Percentiles rank a stretch among this genome's conserved stretches.
Conservation (phyloP, 2,797 vertebrate genomes). For the Centroberyx gerrardi region DNA sequence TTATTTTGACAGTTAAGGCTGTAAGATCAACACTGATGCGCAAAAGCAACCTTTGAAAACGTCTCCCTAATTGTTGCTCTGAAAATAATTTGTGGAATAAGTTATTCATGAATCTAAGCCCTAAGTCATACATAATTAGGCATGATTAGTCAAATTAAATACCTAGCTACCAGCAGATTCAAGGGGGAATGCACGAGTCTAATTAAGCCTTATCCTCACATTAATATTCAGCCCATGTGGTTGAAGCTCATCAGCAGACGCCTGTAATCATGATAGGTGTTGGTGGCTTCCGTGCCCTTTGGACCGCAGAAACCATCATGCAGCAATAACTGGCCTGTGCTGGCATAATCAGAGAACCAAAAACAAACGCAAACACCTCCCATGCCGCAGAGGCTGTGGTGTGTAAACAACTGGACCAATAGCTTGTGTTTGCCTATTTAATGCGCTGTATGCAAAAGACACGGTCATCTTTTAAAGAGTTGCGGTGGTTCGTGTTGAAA, state of each 20-base stretch:
- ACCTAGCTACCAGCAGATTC: constrained; percentile 58
- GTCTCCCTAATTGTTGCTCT: constrained; percentile 43
- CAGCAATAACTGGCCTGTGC: background rate
- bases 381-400: background rate
- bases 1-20: constrained; percentile 18
- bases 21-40: constrained; percentile 10
- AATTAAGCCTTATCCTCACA: constrained; percentile 64
- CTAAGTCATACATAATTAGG: constrained; percentile 70
- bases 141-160: constrained; percentile 75
- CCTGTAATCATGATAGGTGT: constrained; percentile 46
- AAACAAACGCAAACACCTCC: constrained; percentile 36
- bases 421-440: constrained; percentile 25
- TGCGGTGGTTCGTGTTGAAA: constrained; percentile 28
- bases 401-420: constrained; percentile 34
- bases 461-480: constrained; percentile 47
- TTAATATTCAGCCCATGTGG: constrained; percentile 62
- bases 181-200: constrained; percentile 49
- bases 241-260: constrained; percentile 45
- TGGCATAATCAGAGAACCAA: constrained; percentile 2
- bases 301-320: constrained; percentile 16
- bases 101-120: constrained; percentile 70
- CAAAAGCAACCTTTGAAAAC: constrained; percentile 34
- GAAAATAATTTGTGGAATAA: constrained; percentile 62
- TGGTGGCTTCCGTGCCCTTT: constrained; percentile 37
- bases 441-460: constrained; percentile 17